Evolutionary conservation across 2,113 vertebrate species (phyloP).

Genomic region (Thalassarche chlororhynchos): DNA sequence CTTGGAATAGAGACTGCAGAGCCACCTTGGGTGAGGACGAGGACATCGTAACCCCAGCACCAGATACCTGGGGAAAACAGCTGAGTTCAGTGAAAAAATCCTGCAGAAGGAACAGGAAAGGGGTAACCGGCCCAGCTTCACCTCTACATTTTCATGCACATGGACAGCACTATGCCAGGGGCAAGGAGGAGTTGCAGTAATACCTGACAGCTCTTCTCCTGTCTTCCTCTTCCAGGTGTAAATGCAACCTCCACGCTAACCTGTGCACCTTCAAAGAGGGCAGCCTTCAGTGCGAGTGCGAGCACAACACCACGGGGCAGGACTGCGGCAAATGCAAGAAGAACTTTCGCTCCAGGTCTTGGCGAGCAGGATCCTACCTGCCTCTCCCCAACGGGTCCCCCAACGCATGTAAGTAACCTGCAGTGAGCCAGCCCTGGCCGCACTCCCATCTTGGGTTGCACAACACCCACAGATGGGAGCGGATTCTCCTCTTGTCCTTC

Average conservation of each 20-base stretch:
- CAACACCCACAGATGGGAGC: fast-evolving
- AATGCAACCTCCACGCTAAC: slow-evolving; percentile 96
- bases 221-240: slow-evolving; percentile 82
- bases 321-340: slow-evolving; percentile 96
- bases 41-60: not conserved
- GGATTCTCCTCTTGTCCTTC: not conserved
- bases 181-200: not conserved
- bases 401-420: slow-evolving; percentile 87
- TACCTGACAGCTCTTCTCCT: not conserved
- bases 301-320: slow-evolving; percentile 97
- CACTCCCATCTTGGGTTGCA: not conserved
- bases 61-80: not conserved
- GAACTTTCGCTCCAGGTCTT: slow-evolving; percentile 92
- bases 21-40: not conserved
- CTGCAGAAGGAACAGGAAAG: not conserved
- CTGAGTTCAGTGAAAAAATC: not conserved
- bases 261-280: slow-evolving; percentile 90
- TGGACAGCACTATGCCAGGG: fast-evolving
- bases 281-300: slow-evolving; percentile 94
- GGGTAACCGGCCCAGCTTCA: not conserved
- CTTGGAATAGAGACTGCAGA: not conserved
- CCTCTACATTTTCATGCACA: fast-evolving
- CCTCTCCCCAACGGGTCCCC: slow-evolving; percentile 92
- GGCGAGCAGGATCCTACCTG: slow-evolving; percentile 95
- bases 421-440: not conserved